A percentile compares a stretch with the other conserved stretches of the same genome.
These are phyloP conservation scores for Paelopatides confundens DNA, from an alignment of 53 echinoderm and acorn worm species.

Conservation along the genomic window DNA sequence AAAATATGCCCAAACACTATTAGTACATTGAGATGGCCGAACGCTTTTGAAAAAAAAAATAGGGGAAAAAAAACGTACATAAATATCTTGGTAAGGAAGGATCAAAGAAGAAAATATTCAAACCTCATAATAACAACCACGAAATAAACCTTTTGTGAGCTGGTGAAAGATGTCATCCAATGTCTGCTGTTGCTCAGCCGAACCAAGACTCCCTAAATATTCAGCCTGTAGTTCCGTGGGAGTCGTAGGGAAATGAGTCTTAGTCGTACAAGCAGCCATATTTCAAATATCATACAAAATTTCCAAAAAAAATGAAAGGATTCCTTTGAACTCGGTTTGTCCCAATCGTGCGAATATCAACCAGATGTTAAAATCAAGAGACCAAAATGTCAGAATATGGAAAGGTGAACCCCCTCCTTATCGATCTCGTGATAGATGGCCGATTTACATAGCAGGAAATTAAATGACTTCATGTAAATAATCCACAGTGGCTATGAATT, in stretches of 20 bases:
- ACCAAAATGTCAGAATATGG: too few relatives aligned
- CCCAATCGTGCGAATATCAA: not conserved
- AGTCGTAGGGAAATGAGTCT: constrained; percentile 11
- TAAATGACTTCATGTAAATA: not conserved
- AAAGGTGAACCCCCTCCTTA: too few relatives aligned
- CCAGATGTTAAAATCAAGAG: too few relatives aligned
- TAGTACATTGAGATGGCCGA: too few relatives aligned
- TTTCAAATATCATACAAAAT: not conserved
- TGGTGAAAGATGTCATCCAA: constrained; percentile 88
- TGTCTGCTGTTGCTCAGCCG: constrained; percentile 72
- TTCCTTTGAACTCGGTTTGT: not conserved
- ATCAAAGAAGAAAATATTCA: not conserved
- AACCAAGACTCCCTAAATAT: not conserved
- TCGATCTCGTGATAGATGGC: not conserved
- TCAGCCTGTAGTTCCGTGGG: constrained; percentile 8
- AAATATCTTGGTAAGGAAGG: too few relatives aligned
- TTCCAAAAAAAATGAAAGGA: not conserved
- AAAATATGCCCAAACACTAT: too few relatives aligned
- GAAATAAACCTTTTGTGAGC: constrained; percentile 77
- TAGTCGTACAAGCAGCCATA: not conserved
- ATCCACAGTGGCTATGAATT: not conserved
- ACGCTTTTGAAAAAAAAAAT: not conserved
- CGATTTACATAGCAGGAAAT: not conserved
- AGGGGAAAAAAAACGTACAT: not conserved
- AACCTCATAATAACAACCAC: constrained; percentile 95